These are phyloP conservation scores for Nannoperca obscura DNA, from an alignment of 2,797 vertebrate genomes.

Conservation along the genomic window DNA sequence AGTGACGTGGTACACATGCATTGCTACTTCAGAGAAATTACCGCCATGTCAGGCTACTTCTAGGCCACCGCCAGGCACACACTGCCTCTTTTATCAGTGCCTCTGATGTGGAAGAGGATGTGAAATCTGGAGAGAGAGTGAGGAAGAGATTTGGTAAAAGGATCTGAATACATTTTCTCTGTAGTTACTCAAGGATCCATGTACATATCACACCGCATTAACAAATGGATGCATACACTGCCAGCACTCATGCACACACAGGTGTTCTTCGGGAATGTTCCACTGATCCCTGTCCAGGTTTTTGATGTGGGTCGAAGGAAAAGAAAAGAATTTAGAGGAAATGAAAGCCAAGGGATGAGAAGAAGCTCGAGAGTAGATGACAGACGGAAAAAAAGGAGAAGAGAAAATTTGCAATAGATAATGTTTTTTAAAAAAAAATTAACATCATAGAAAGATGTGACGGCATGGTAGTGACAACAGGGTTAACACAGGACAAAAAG, in stretches of 20 bases:
- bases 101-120: conserved; percentile 81
- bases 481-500: conserved; percentile 67
- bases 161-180: conserved; percentile 78
- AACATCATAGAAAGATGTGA: conserved; percentile 54
- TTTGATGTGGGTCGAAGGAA: conserved; percentile 82
- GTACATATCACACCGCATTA: conserved; percentile 82
- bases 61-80: conserved; percentile 62
- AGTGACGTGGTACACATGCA: conserved; percentile 65
- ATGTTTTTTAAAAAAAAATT: conserved; percentile 47
- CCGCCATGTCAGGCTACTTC: conserved; percentile 70
- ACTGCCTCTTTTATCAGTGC: conserved; percentile 79
- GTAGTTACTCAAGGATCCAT: conserved; percentile 78
- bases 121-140: conserved; percentile 84
- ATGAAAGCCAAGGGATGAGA: conserved; percentile 69
- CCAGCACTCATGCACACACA: conserved; percentile 75
- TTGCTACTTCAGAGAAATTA: conserved; percentile 76
- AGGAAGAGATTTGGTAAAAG: conserved; percentile 74
- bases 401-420: conserved; percentile 48
- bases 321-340: conserved; percentile 76
- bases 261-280: conserved; percentile 83
- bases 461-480: conserved; percentile 50
- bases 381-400: conserved; percentile 44
- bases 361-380: conserved; percentile 56
- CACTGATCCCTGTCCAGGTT: conserved; percentile 79
- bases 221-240: conserved; percentile 77